Conservation (phyloP, 2,113 vertebrate genomes). For the Uria aalge region DNA sequence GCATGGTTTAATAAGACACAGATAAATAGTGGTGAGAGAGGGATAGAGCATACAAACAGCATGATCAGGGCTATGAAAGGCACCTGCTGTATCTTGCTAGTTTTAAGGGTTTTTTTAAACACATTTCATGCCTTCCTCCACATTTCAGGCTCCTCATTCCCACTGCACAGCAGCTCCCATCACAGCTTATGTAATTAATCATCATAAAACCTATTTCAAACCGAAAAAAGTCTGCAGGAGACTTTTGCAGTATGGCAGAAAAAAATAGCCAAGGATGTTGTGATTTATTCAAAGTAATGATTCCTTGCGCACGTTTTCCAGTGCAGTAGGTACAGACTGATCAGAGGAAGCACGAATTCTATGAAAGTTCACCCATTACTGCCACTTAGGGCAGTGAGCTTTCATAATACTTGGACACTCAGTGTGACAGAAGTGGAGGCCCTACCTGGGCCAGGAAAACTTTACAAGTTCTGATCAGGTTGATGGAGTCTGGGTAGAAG, state of each 20-base stretch:
- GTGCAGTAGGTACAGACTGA: neutral
- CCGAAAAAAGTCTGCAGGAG: neutral
- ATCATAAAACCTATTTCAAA: neutral
- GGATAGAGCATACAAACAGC: neutral
- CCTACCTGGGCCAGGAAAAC: neutral
- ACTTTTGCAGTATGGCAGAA: neutral
- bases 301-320: neutral
- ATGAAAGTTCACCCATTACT: neutral
- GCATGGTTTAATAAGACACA: neutral
- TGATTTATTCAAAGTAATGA: neutral
- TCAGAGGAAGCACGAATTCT: neutral
- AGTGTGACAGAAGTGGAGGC: neutral
- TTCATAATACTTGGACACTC: neutral
- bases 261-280: neutral
- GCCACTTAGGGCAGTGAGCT: neutral
- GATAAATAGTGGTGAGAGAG: neutral
- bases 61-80: neutral
- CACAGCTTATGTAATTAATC: slow-evolving; percentile 50
- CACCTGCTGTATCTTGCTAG: neutral
- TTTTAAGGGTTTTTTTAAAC: neutral
- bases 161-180: neutral
- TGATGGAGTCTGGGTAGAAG: neutral
- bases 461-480: neutral
- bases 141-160: slow-evolving; percentile 15
- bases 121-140: slow-evolving; percentile 39